Evolutionary conservation across 2,888 invertebrate species (phyloP), one percentile per base, ranked within the genome.

Genomic region (Cosmopolites sordidus): DNA sequence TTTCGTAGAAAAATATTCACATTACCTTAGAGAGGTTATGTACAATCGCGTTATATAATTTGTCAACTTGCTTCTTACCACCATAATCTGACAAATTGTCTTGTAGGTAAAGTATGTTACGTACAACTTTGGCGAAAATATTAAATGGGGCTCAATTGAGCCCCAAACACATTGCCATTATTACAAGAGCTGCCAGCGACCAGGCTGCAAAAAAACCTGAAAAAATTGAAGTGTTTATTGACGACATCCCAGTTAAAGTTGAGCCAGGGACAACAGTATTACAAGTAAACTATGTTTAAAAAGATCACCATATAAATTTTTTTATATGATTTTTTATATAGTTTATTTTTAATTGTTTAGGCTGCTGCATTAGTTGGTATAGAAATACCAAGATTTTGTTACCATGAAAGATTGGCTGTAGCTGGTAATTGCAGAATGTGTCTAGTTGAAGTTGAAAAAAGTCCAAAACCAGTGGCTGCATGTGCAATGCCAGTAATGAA

Each of bases 401-500:
- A 99, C 74, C 99, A 99, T 78, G 99, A 99, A 72, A 83, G 99
- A 45, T 81, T 99, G 51, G 95, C 98, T 3, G 92, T 99, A 22
- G 99, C 99, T 60, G 99, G 99, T 41, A 99, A 99, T 77, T 99
- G 98, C 71, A 84, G 99, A 59, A 99, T 99, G 99, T 99, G 99
- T 76, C 80, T 99, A 18, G 99, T 99, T 0, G 99, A 99, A 76
- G 96, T 99, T 9, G 99, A 99, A 73, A 97, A 93, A 73, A 93
- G 96, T 38, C 89, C 95, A 1, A 96, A 99, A 80, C 98, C 98
- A 0, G 92, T 96, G 0, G 99, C 99, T 6, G 96, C 98, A 0
- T 99, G 99, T 75, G 99, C 99, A 11, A 99, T 99, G 98, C 99
- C 99, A 0, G 98, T 99, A 0, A 96, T 99, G 97, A 98, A 98